phyloP scores from a whole-genome alignment of 2,113 vertebrate genomes.

The Dasypus novemcinctus region DNA sequence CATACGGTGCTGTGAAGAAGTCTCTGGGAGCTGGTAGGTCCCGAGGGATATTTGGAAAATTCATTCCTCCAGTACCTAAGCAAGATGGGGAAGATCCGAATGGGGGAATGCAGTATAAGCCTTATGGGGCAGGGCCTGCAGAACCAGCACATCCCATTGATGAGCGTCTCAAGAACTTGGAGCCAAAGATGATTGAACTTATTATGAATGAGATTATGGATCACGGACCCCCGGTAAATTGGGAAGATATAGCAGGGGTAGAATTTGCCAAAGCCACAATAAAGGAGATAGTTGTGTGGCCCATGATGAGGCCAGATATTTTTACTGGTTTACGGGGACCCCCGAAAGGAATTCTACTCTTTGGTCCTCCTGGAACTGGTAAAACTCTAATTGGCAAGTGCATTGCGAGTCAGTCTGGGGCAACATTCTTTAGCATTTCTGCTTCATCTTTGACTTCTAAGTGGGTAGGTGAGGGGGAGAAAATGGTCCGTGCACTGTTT shows the following conservation, averaged over 20 bases:
- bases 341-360: constrained; percentile 96
- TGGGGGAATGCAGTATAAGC: constrained; percentile 46
- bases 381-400: constrained; percentile 98
- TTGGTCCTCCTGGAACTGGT: constrained; percentile 96
- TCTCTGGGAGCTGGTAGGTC: constrained; percentile 93
- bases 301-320: constrained; percentile 97
- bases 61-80: constrained; percentile 91
- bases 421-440: constrained; percentile 98
- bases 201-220: constrained; percentile 98
- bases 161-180: constrained; percentile 92
- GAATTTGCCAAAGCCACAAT: constrained; percentile 97
- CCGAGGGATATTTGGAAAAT: constrained; percentile 91
- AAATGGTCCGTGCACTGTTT: constrained; percentile 96
- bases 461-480: constrained; percentile 98
- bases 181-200: constrained; percentile 96
- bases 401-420: constrained; percentile 96
- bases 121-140: background rate
- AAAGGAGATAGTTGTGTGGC: constrained; percentile 98
- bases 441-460: constrained; percentile 98
- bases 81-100: constrained; percentile 85
- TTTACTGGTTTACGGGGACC: constrained; percentile 96
- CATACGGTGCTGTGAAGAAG: constrained; percentile 87
- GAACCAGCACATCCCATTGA: constrained; percentile 81
- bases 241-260: constrained; percentile 97
- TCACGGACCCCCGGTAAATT: constrained; percentile 91